A percentile compares a stretch with the other conserved stretches of the same genome.
These are phyloP conservation scores for Erebia palarica DNA, from an alignment of 2,888 invertebrate species.

Conservation along the genomic window DNA sequence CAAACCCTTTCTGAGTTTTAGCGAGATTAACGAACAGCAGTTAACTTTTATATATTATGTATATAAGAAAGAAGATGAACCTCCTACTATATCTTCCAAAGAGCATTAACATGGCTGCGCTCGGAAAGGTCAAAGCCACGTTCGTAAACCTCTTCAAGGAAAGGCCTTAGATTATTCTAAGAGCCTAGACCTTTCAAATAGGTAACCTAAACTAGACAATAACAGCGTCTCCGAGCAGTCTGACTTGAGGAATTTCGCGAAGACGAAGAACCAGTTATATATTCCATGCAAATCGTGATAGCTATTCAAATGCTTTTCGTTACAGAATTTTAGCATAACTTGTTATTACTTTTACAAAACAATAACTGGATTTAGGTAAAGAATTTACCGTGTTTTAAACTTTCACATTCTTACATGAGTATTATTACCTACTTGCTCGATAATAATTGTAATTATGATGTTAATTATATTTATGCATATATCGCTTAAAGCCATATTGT, in stretches of 20 bases:
- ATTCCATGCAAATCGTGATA: conserved; percentile 12
- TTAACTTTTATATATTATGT: no score
- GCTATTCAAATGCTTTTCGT: conserved; percentile 9
- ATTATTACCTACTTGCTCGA: no score
- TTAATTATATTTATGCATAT: no score
- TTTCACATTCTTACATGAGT: no score
- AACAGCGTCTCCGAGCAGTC: conserved; percentile 6
- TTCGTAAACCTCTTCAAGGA: background rate
- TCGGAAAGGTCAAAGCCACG: no score
- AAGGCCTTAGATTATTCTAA: background rate
- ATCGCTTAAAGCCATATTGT: no score
- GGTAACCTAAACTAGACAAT: background rate
- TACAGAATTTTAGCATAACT: background rate
- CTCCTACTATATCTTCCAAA: no score
- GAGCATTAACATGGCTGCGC: no score
- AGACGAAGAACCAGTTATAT: background rate
- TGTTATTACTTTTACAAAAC: background rate
- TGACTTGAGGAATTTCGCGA: background rate
- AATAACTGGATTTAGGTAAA: conserved; percentile 2
- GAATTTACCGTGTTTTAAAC: background rate
- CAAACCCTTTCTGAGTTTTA: no score
- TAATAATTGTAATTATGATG: no score
- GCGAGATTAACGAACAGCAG: no score
- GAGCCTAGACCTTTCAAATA: background rate
- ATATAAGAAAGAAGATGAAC: no score